Evolutionary conservation across 2,113 vertebrate genomes (phyloP), one percentile per base, ranked within the genome.

Genomic region (Phasianus colchicus): DNA sequence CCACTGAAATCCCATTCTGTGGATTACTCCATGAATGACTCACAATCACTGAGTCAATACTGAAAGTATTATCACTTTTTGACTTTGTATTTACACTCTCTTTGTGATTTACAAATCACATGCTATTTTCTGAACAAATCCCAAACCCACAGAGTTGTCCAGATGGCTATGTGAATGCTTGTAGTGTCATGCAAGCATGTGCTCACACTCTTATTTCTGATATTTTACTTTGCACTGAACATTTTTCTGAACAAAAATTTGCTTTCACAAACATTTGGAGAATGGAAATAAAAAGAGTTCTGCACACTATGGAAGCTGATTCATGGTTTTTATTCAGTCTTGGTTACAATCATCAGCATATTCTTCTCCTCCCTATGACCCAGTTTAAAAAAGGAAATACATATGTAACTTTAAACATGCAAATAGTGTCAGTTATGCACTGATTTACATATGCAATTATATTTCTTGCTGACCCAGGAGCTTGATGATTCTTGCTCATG

Each of bases 141-240:
- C 47, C 38, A 83, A 90, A 64, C 7, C n/a, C 61, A 54, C 50
- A 83, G 69, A 88, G 80, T 50, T 94, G 83, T 90, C 80, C 93
- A 96, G 90, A 95, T 92, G 92, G 93, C 80, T 50, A 47, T 43
- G 38, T 88, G 88, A 95, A 93, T 95, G 29, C 64, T 64, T 88
- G 14, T 50, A 83, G 16, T 83, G 75, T 57, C 54, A 83, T 13
- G 50, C 12, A 91, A 93, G 77, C 80, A 69, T 55, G 12, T 25
- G 86, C 93, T 94, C 65, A 86, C 15, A 57, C 4, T 7, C 57
- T 77, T 60, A 73, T 88, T 76, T 95, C 72, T 88, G 45, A 24
- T 71, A 38, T 64, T 88, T 88, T 64, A 47, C 32, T 88, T 74
- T 71, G 15, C 73, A 61, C 0, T 92, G 80, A 93, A 81, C 16